Conservation (phyloP, 2,888 invertebrate genomes). For the Melieria omissa region DNA sequence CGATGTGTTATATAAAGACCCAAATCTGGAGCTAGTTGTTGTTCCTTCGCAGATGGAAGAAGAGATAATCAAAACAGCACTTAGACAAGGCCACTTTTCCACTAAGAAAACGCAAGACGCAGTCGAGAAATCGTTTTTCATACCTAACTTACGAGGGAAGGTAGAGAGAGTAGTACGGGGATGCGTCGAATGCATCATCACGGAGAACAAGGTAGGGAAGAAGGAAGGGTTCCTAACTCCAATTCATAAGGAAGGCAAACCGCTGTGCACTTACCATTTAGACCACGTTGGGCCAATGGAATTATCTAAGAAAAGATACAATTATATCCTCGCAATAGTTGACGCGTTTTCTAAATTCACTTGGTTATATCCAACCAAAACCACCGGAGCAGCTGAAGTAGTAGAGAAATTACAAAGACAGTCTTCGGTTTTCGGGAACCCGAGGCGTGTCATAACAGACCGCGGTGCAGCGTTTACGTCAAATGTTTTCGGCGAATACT, state of each 20-base stretch:
- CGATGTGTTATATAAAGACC: too few species aligned
- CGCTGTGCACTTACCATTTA: slow-evolving; percentile 54
- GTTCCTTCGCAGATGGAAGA: background rate
- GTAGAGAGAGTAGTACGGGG: too few species aligned
- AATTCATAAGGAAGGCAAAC: slow-evolving; percentile 54
- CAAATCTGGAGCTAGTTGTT: too few species aligned
- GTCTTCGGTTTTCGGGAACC: slow-evolving; percentile 44
- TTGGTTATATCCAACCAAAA: slow-evolving; percentile 58
- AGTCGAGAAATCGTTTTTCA: slow-evolving; percentile 1
- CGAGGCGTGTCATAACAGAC: slow-evolving; percentile 57
- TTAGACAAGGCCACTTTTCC: slow-evolving; percentile 2
- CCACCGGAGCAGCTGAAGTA: slow-evolving; percentile 51
- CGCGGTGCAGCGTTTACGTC: slow-evolving; percentile 61
- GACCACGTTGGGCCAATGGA: slow-evolving; percentile 59
- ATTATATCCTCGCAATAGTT: slow-evolving; percentile 55
- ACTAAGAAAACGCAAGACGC: background rate
- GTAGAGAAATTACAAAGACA: slow-evolving; percentile 49
- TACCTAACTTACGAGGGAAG: too few species aligned
- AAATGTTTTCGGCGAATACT: slow-evolving; percentile 55
- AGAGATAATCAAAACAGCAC: background rate
- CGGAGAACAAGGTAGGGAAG: slow-evolving; percentile 46
- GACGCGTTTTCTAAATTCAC: slow-evolving; percentile 58
- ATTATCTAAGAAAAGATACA: slow-evolving; percentile 53
- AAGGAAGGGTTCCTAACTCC: slow-evolving; percentile 54
- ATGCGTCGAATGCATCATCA: background rate